Evolutionary conservation across 2,113 vertebrate genomes (phyloP).

Genomic region (Pogona vitticeps): DNA sequence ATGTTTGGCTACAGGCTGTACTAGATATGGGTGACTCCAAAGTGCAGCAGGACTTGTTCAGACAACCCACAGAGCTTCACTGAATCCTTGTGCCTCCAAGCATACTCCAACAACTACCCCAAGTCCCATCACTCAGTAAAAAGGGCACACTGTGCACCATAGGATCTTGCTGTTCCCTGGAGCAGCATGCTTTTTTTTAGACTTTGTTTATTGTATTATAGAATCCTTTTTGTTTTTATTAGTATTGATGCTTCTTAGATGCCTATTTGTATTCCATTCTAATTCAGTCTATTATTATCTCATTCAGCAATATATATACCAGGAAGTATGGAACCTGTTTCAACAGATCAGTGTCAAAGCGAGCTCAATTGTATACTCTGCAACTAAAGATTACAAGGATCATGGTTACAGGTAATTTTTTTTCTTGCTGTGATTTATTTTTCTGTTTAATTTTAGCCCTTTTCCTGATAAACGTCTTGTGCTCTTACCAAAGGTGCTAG

Average conservation of each 20-base stretch:
- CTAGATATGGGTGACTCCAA: not conserved
- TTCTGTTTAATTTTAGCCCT: no score
- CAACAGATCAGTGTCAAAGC: slow-evolving; percentile 98
- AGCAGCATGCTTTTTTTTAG: no score
- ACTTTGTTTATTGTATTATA: no score
- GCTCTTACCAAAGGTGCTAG: not conserved
- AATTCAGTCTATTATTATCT: slow-evolving; percentile 1
- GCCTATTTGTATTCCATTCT: not conserved
- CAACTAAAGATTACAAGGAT: slow-evolving; percentile 93
- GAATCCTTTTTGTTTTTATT: not conserved
- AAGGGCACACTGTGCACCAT: not conserved
- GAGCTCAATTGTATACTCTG: slow-evolving; percentile 94
- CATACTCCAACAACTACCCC: not conserved
- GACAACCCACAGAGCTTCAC: not conserved
- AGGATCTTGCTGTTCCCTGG: not conserved
- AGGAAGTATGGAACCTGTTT: slow-evolving; percentile 98
- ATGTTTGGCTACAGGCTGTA: no score
- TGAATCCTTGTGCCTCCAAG: not conserved
- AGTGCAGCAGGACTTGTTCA: not conserved
- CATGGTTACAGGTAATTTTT: slow-evolving; percentile 90
- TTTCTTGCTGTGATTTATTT: not conserved
- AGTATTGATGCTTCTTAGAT: not conserved
- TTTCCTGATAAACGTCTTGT: no score
- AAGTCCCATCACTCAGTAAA: not conserved
- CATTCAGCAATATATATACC: slow-evolving; percentile 94